Conservation (phyloP, 2,888 invertebrate genomes). For the Chrysolina oricalcia region DNA sequence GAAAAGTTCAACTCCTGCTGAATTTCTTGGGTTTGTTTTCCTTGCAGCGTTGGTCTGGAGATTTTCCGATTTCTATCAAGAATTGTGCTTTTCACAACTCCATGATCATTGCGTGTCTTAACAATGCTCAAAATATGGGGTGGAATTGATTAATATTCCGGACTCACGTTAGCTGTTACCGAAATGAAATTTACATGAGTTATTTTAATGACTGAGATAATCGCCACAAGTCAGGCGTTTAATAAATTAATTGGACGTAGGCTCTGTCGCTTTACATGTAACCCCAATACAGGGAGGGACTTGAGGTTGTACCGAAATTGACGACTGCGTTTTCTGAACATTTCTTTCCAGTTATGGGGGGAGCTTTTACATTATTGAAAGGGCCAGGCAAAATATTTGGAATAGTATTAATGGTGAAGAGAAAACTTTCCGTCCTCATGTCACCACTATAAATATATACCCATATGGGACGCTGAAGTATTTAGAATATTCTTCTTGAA, state of each 20-base stretch:
- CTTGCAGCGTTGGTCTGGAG: not conserved
- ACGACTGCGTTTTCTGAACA: too few relatives aligned
- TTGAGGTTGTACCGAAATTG: not conserved
- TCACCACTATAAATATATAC: too few relatives aligned
- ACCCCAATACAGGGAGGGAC: not conserved
- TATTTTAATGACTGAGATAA: slow-evolving; percentile 47
- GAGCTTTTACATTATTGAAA: too few relatives aligned
- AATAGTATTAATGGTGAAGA: too few relatives aligned
- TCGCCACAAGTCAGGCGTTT: slow-evolving; percentile 43
- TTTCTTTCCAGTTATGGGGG: too few relatives aligned
- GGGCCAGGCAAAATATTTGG: too few relatives aligned
- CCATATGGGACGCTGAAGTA: too few relatives aligned
- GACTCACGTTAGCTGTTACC: slow-evolving; percentile 50
- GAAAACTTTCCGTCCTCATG: too few relatives aligned
- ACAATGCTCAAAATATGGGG: slow-evolving; percentile 34
- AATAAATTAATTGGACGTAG: slow-evolving; percentile 46
- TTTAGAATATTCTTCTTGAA: too few relatives aligned
- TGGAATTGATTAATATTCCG: slow-evolving; percentile 46
- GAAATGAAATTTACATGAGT: slow-evolving; percentile 50
- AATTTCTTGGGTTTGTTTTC: not conserved
- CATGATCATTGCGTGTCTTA: slow-evolving; percentile 35
- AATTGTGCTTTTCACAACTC: not conserved
- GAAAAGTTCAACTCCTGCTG: too few relatives aligned
- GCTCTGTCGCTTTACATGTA: slow-evolving; percentile 30
- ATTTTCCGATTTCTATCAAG: not conserved